These are phyloP conservation scores for Entelurus aequoreus DNA, from an alignment of 2,113 vertebrate genomes.

Conservation along the genomic window DNA sequence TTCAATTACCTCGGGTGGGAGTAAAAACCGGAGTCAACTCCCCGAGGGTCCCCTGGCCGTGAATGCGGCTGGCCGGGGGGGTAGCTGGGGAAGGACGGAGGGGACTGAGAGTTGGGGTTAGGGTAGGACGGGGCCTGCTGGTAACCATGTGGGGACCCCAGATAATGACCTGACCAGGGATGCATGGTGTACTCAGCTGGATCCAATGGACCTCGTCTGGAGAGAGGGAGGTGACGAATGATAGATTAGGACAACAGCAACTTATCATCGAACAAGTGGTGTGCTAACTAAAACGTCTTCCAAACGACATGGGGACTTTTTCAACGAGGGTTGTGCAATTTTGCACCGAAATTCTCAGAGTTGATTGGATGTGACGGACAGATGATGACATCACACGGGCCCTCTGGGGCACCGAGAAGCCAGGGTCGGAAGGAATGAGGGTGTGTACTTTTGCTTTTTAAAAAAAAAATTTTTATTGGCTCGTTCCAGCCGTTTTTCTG, in stretches of 20 bases:
- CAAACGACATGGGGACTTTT: too few species aligned
- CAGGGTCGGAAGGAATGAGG: too few species aligned
- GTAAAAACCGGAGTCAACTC: constrained; percentile 76
- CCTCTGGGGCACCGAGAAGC: too few species aligned
- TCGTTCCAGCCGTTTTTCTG: too few species aligned
- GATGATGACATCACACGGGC: too few species aligned
- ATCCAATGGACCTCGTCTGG: constrained; percentile 81
- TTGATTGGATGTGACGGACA: too few species aligned
- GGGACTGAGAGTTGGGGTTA: constrained; percentile 57
- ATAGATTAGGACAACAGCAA: background rate
- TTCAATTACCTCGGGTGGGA: constrained; percentile 57
- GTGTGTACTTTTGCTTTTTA: too few species aligned
- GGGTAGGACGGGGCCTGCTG: constrained; percentile 50
- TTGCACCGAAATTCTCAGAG: too few species aligned
- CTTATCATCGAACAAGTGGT: background rate
- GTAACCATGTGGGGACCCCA: constrained; percentile 65
- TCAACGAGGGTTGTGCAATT: too few species aligned
- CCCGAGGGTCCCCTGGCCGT: constrained; percentile 71
- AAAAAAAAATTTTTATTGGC: too few species aligned
- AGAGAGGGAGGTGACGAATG: constrained; percentile 23
- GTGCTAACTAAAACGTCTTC: too few species aligned
- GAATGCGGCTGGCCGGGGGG: constrained; percentile 72
- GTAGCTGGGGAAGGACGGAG: constrained; percentile 71
- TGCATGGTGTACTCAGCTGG: constrained; percentile 78
- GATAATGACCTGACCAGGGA: constrained; percentile 73